Evolutionary conservation across 2,113 vertebrate species (phyloP), one percentile per base, ranked within the genome.

Genomic region (Forbesichthys papilliferus): DNA sequence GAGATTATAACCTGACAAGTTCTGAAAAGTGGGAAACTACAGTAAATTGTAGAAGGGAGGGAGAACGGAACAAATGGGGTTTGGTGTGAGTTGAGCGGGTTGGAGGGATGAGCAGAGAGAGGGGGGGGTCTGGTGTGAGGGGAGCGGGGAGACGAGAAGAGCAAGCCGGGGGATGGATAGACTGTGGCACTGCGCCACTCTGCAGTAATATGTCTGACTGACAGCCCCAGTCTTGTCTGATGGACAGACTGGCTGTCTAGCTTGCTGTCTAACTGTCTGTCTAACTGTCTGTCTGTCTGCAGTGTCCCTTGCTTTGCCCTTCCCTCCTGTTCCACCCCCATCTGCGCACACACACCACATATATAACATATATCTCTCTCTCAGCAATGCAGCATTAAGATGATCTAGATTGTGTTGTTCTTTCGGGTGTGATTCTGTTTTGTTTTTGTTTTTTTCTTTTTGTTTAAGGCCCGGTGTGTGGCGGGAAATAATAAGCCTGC

Each of bases 151-250:
- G 36, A 1, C 10, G 58, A 68, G 68, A 64, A 3, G 46, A 84
- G 64, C 11, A 49, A 75, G 3, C 4, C 34, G 60, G 60, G 53
- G 77, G 11, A 46, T 36, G 5, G 61, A 61, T 67, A 73, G 75
- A 47, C 68, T 42, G 77, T 73, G 74, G 75, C 83, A 87, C 80
- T 90, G 88, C 82, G 9, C 62, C 83, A 87, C 78, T 87, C 79
- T 88, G 86, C 86, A 69, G 81, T 78, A 80, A 61, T 69, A 68
- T 12, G 59, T 55, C 68, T 78, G 79, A 85, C 66, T 83, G 85
- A 81, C 80, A 83, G 80, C 68, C 60, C 58, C 61, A 77, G 75
- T 67, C 79, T 3, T 42, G 54, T 54, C 61, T 63, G 61, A 62
- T 47, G 18, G 61, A 53, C 76, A 65, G 53, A 11, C 63, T 64